These are phyloP conservation scores for Prunella strophiata DNA, from an alignment of 2,797 vertebrate genomes.

Conservation along the genomic window DNA sequence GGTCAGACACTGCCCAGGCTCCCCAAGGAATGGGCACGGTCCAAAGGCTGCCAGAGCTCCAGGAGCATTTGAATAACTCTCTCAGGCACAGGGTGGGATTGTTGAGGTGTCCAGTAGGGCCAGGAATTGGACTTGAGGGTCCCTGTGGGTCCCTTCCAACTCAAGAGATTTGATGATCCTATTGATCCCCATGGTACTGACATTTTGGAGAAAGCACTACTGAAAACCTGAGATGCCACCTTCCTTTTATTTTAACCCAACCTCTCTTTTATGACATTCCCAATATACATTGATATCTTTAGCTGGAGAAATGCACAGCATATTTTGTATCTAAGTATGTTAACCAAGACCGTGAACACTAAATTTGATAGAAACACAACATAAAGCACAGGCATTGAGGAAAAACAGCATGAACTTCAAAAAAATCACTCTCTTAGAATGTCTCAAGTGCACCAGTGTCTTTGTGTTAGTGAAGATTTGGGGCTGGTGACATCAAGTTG, in stretches of 20 bases:
- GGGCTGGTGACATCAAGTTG: slow-evolving; percentile 5
- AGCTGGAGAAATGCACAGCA: not conserved
- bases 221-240: not conserved
- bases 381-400: not conserved
- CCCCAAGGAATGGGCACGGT: rapidly evolving
- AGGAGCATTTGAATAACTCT: rapidly evolving
- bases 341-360: not conserved
- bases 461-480: slow-evolving; percentile 52
- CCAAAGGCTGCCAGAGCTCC: not conserved
- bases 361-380: not conserved
- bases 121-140: not conserved
- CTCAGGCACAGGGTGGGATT: not conserved
- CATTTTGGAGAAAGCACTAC: not conserved
- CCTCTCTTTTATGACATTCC: not conserved
- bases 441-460: not conserved
- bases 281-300: not conserved
- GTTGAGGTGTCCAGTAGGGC: not conserved
- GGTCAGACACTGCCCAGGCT: not conserved
- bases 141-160: not conserved
- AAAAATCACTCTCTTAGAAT: not conserved
- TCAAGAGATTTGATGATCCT: not conserved
- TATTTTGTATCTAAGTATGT: not conserved
- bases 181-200: rapidly evolving
- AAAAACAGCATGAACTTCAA: not conserved
- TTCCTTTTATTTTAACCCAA: not conserved